Base-by-base conservation (phyloP, 2,888 invertebrate species). In the Sthenelais limicola region DNA sequence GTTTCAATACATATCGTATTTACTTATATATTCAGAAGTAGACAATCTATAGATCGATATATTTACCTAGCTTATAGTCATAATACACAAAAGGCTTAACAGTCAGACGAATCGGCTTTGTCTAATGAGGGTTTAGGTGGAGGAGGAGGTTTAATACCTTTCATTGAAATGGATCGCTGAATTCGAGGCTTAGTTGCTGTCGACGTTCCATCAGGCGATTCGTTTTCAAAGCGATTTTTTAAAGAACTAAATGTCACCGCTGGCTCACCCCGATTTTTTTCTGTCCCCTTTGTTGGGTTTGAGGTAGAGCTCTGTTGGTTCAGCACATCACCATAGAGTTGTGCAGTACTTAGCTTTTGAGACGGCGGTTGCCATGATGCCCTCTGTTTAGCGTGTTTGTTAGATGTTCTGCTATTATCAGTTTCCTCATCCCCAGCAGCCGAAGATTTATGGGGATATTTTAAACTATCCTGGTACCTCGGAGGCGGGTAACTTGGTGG, bases 141-240 rank as follows among this genome's bases (percentile, higher is more conserved):
- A 4, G 62, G 62, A 43, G 62, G 62, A 26, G 62, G 62, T 24
- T 62, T 62, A 21, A 62, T 62, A 43, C 62, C 62, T 28, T 62
- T 62, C 62, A 62, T 62, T 21, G 62, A 62, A 24, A 62, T 28
- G 18, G 62, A 62, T 51, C 51, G 51, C 51, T 12, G 21, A 5
- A 24, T 43, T 9, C 15, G 43, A 15, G 43, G 9, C 12, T 9
- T 15, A 12, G 12, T 43, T 15, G 18, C 21, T 5, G 21, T n/a
- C 7, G 51, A n/a, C 26, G 15, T 28, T 28, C 33, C 5, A n/a
- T 24, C 5, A 32, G 56, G 9, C 21, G 32, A 26, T 1, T 24
- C 38, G 21, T 35, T 43, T 18, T 62, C 38, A 38, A 62, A 62
- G 62, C 38, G 62, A 26, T 62, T 35, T 38, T 62, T 62, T 9